Conservation (phyloP, 2,113 vertebrate genomes). For the Garra rufa region DNA sequence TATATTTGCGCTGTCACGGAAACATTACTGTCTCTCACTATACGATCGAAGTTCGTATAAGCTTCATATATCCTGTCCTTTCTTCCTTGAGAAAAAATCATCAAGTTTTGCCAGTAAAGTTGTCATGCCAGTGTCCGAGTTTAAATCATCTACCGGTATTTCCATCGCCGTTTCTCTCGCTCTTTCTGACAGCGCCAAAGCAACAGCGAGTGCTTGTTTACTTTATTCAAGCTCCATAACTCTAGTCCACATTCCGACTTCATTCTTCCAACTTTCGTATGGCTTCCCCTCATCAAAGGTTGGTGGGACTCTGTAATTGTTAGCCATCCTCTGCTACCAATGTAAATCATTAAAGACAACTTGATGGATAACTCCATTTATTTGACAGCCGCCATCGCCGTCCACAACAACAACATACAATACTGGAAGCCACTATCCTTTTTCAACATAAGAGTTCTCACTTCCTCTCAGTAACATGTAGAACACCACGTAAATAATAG, state of each 20-base stretch:
- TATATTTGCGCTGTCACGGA: slow-evolving; percentile 27
- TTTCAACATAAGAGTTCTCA: too few species aligned
- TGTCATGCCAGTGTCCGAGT: background rate
- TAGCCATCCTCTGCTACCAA: too few species aligned
- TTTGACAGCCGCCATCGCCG: too few species aligned
- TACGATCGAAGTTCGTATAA: background rate
- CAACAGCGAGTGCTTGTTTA: slow-evolving; percentile 21
- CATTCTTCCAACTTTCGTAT: slow-evolving; percentile 53
- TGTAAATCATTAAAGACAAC: too few species aligned
- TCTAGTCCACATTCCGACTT: slow-evolving; percentile 42
- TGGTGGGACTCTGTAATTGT: slow-evolving; percentile 3
- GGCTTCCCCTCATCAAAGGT: slow-evolving; percentile 37
- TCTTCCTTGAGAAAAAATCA: background rate
- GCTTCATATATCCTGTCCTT: slow-evolving; percentile 10
- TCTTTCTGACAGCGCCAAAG: background rate
- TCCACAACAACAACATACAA: too few species aligned
- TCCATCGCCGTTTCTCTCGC: background rate
- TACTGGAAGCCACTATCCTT: too few species aligned
- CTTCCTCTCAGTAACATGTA: too few species aligned
- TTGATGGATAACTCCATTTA: too few species aligned
- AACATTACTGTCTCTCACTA: background rate
- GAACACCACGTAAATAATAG: too few species aligned
- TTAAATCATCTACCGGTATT: slow-evolving; percentile 8
- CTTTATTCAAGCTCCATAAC: slow-evolving; percentile 48
- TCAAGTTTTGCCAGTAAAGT: slow-evolving; percentile 4